Base-by-base conservation (phyloP, 2,113 vertebrate genomes). In the Neofelis nebulosa region DNA sequence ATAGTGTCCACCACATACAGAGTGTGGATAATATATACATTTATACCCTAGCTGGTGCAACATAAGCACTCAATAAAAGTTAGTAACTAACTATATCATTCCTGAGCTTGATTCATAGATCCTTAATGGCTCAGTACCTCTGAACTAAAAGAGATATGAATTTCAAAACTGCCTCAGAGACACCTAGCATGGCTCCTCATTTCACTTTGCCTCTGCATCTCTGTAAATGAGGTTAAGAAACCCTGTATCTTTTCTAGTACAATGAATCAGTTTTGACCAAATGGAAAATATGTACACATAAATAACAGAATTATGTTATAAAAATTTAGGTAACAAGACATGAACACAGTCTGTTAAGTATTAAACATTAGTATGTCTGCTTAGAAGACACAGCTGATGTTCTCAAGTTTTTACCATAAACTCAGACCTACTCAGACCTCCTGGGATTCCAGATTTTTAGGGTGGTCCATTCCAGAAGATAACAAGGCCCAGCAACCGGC, bases 371-470 rank as follows among this genome's bases (percentile, higher is more conserved):
- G 16, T 63, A 69, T 48, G 92, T 94, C 61, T 94, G 66, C 74
- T 87, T 76, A 73, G 78, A 95, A 79, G 36, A 94, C 80, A 90
- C 93, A 95, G 6, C 45, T 93, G 36, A 87, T 25, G 19, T 95
- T 96, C 80, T 78, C 74, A 96, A 93, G 29, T 92, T 93, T 94
- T 86, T 63, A 85, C 61, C 71, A 81, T 41, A 80, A 90, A 92
- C 57, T 74, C 45, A 87, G 91, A 93, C 18, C 68, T 92, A 63
- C 36, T 93, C 50, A 91, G 41, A 94, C 27, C 31, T 92, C n/a
- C 83, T 55, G n/a, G 11, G 84, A 95, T 91, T 96, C 33, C 83
- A 90, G 68, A 88, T 66, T 91, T 91, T 90, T 48, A 94, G 45
- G 16, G 11, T 66, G 18, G 52, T 84, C 68, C 87, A 88, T 87